Conservation (phyloP, 2,113 vertebrate genomes). For the Triplophysa siluroides region DNA sequence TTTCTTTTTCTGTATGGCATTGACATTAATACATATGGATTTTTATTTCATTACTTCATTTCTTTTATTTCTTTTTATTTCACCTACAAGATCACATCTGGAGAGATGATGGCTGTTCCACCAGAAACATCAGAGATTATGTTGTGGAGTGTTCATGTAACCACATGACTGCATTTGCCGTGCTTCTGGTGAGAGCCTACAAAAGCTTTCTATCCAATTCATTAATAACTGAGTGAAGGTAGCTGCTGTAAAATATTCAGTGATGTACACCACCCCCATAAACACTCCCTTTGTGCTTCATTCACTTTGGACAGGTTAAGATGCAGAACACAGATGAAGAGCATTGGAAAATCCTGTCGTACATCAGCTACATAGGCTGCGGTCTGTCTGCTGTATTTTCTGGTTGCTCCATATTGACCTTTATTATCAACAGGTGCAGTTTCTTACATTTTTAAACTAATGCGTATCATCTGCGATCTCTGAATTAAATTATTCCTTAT, state of each 20-base stretch:
- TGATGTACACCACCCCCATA: no score
- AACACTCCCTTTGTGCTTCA: not conserved
- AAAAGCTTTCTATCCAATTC: not conserved
- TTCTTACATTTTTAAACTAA: not conserved
- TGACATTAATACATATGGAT: no score
- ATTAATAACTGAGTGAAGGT: not conserved
- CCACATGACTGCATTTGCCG: conserved; percentile 68
- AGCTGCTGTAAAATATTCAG: not conserved
- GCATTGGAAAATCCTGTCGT: conserved; percentile 67
- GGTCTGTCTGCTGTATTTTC: conserved; percentile 67
- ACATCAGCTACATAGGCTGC: conserved; percentile 68
- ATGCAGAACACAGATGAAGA: not conserved
- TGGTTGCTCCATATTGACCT: conserved; percentile 57
- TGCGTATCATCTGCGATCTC: no score
- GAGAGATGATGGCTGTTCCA: conserved; percentile 25
- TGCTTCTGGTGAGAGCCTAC: conserved; percentile 62
- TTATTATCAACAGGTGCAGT: conserved; percentile 57
- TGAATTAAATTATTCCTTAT: no score
- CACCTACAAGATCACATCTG: not conserved
- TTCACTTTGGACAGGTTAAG: conserved; percentile 48
- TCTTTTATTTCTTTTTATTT: not conserved
- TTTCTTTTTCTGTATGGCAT: not conserved
- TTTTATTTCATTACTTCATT: no score
- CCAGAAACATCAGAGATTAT: fast-evolving
- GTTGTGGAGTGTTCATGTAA: conserved; percentile 57